phyloP scores from a whole-genome alignment of 2,797 vertebrate genomes.

The Microcaecilia unicolor region DNA sequence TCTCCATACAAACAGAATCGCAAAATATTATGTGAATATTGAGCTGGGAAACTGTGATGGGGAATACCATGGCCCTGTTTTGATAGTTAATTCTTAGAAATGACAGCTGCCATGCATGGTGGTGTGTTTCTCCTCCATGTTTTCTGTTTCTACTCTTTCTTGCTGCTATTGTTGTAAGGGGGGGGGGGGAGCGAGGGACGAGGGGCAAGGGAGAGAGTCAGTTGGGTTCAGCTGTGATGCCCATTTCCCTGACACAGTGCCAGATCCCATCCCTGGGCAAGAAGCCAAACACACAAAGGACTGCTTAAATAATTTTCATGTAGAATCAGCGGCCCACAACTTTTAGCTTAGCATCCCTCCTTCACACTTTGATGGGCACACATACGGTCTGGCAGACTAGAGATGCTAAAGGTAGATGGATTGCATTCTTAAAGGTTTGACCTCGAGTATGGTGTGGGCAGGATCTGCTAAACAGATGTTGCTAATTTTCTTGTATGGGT shows the following conservation, averaged over 20 bases:
- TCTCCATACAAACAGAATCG: no score
- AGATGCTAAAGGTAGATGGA: background rate
- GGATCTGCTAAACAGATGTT: background rate
- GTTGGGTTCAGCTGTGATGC: slow-evolving; percentile 30
- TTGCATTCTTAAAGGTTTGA: background rate
- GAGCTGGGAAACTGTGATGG: no score
- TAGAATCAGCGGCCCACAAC: slow-evolving; percentile 4
- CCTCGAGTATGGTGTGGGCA: background rate
- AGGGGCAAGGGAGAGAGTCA: slow-evolving; percentile 16
- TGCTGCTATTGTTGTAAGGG: background rate
- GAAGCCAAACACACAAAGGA: background rate
- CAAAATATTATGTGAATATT: no score
- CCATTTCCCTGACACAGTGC: slow-evolving; percentile 28
- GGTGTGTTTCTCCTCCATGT: background rate
- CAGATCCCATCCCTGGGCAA: slow-evolving; percentile 5
- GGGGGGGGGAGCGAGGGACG: fast-evolving
- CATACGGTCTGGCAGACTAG: background rate
- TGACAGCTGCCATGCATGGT: background rate
- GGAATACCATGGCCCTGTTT: no score
- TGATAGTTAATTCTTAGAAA: no score
- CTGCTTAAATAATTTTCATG: slow-evolving; percentile 24
- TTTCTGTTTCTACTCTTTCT: background rate
- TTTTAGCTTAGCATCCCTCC: slow-evolving; percentile 4
- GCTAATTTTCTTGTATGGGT: background rate
- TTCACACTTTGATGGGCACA: background rate